Evolutionary conservation across 2,888 invertebrate genomes (phyloP), one percentile per base, ranked within the genome.

Genomic region (Lepidochrysops patricia): DNA sequence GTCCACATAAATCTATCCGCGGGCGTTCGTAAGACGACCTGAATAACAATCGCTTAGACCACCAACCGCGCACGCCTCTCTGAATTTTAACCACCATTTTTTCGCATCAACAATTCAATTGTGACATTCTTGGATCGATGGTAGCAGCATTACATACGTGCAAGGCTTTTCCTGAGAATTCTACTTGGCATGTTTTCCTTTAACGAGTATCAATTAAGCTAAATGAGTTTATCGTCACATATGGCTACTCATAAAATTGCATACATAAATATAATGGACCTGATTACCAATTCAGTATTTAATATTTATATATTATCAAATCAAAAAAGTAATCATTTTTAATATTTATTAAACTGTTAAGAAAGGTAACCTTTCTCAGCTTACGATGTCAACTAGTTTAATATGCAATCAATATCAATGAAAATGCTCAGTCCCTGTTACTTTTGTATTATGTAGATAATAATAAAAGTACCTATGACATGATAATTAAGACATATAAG

Each of bases 11-110:
- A 67, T 66, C 64, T 58, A 57, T 64, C 62, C 66, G 67, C 70
- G 67, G 64, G 65, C 66, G 67, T 66, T 66, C 66, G 64, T 63
- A 58, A 15, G 49, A 15, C 58, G 69, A 61, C 61, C 65, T 66
- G 71, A 68, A 72, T 72, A 69, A 63, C 66, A 70, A 72, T 70
- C 37, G 58, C 56, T 37, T 13, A 67, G 72, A 72, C 72, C 71
- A 71, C 69, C 70, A 64, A 62, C 66, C 23, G 60, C 34, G 68
- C 62, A 29, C 57, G 66, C 64, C 68, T 62, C 58, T 58, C 65
- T 61, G 70, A 68, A 70, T 70, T 63, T 65, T 65, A 69, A 69
- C 60, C 61, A 64, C 61, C 57, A 63, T 64, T 65, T 66, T 65
- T 66, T 66, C 63, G 62, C 66, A 61, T 63, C 67, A 65, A 66